These are phyloP conservation scores for Aspidapion aeneum DNA, from an alignment of 2,888 invertebrate species.

Conservation along the genomic window DNA sequence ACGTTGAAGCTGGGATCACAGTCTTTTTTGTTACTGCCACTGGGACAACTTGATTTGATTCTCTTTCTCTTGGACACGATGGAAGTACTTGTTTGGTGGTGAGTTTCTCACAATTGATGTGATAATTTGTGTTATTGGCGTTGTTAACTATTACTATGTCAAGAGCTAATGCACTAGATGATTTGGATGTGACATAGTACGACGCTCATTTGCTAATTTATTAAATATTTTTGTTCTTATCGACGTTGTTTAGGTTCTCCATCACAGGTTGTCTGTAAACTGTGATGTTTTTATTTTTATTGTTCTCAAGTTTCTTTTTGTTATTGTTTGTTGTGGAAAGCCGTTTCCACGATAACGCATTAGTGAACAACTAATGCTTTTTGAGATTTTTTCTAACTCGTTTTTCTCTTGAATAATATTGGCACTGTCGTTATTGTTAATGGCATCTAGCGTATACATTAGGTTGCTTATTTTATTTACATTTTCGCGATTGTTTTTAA, in stretches of 20 bases:
- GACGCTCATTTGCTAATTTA: constrained; percentile 38
- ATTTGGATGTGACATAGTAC: constrained; percentile 44
- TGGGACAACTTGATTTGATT: constrained; percentile 43
- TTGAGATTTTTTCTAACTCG: constrained; percentile 85
- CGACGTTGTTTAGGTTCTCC: constrained; percentile 74
- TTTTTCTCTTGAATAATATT: constrained; percentile 82
- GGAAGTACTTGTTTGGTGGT: constrained; percentile 51
- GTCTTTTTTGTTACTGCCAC: constrained; percentile 61
- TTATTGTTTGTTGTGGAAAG: constrained; percentile 87
- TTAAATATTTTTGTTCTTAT: constrained; percentile 78
- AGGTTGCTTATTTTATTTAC: constrained; percentile 36
- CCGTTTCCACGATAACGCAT: constrained; percentile 94
- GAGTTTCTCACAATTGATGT: constrained; percentile 55
- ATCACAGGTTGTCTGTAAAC: constrained; percentile 73
- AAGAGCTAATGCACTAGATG: constrained; percentile 49
- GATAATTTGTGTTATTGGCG: constrained; percentile 63
- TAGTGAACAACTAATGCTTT: constrained; percentile 92
- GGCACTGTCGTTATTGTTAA: constrained; percentile 71
- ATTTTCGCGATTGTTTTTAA: constrained; percentile 80
- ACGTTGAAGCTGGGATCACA: constrained; percentile 94
- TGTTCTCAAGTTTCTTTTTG: constrained; percentile 89
- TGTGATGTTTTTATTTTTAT: constrained; percentile 79
- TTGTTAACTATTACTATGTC: constrained; percentile 64
- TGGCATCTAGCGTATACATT: constrained; percentile 49
- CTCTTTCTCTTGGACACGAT: constrained; percentile 22